Percentiles rank a stretch among this genome's conserved stretches.
Conservation (phyloP, 1,140 invertebrate species). For the Drosophila arizonae region DNA sequence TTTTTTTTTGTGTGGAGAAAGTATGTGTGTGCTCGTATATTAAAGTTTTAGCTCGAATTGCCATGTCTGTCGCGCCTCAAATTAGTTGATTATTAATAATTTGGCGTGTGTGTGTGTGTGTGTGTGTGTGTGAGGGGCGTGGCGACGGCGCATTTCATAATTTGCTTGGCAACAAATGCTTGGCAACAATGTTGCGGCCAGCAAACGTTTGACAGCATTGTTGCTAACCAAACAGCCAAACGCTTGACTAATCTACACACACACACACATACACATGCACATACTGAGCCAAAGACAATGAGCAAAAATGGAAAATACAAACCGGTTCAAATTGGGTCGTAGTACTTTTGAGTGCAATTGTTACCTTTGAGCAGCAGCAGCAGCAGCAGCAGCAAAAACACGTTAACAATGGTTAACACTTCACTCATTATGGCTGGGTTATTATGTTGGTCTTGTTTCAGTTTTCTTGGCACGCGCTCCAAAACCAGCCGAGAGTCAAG, state of each 20-base stretch:
- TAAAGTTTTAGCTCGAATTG: constrained; percentile 30
- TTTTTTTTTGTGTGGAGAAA: constrained; percentile 58
- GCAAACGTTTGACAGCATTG: constrained; percentile 14
- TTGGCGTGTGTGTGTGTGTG: background rate
- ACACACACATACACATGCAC: constrained; percentile 16
- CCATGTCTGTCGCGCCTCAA: constrained; percentile 11
- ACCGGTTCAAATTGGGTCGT: constrained; percentile 80
- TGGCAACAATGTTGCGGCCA: constrained; percentile 54
- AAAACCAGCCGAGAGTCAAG: constrained; percentile 15
- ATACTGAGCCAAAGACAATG: constrained; percentile 33
- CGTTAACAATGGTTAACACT: constrained; percentile 42
- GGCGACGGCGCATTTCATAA: constrained; percentile 52
- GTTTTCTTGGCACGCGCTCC: constrained; percentile 77
- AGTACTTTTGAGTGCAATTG: constrained; percentile 81
- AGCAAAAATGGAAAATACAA: constrained; percentile 47
- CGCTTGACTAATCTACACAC: constrained; percentile 27
- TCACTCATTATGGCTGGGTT: constrained; percentile 62
- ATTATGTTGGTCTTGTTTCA: constrained; percentile 73
- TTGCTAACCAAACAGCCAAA: constrained; percentile 1
- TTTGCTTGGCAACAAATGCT: constrained; percentile 56
- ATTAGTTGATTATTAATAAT: constrained; percentile 42
- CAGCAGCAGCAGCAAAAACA: constrained; percentile 3
- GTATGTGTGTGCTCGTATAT: constrained; percentile 39
- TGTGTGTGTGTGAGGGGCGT: constrained; percentile 31
- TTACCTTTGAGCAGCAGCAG: constrained; percentile 61